Conservation (phyloP, 2,113 vertebrate species). For the Puntigrus tetrazona region DNA sequence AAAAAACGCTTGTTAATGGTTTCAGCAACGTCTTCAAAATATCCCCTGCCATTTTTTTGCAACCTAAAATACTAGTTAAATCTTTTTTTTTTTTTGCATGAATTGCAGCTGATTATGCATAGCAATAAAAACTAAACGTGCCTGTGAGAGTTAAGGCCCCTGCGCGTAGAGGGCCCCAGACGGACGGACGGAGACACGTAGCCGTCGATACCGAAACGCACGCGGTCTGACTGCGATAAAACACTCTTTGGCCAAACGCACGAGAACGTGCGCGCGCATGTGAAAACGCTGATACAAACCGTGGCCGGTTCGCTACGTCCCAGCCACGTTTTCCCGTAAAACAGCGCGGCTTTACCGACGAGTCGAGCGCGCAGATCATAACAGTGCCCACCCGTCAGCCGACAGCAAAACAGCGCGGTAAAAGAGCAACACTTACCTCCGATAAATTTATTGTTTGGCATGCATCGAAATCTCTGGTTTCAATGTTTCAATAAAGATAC, state of each 20-base stretch:
- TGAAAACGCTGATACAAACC: not conserved
- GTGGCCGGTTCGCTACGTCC: not conserved
- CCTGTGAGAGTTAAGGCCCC: not conserved
- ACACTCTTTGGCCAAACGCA: not conserved
- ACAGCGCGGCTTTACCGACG: not conserved
- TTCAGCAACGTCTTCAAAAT: not conserved
- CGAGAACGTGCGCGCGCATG: not conserved
- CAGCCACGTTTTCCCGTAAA: not conserved
- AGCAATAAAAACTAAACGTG: not conserved
- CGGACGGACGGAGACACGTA: constrained; percentile 35
- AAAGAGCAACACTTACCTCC: constrained; percentile 80
- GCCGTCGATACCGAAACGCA: constrained; percentile 4
- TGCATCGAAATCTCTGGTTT: constrained; percentile 76
- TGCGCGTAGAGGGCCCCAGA: not conserved
- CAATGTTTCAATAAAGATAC: constrained; percentile 74
- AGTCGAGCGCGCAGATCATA: not conserved
- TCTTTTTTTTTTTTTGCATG: not conserved
- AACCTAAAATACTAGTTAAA: not conserved
- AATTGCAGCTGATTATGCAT: not conserved
- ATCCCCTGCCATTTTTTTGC: not conserved
- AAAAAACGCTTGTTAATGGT: not conserved
- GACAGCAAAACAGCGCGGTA: constrained; percentile 17
- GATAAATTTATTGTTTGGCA: constrained; percentile 71
- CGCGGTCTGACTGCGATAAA: not conserved
- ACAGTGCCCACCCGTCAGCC: not conserved